A percentile compares a stretch with the other conserved stretches of the same genome.
Evolutionary conservation across 2,888 invertebrate genomes (phyloP).

Genomic region (Anthoptus insignis): DNA sequence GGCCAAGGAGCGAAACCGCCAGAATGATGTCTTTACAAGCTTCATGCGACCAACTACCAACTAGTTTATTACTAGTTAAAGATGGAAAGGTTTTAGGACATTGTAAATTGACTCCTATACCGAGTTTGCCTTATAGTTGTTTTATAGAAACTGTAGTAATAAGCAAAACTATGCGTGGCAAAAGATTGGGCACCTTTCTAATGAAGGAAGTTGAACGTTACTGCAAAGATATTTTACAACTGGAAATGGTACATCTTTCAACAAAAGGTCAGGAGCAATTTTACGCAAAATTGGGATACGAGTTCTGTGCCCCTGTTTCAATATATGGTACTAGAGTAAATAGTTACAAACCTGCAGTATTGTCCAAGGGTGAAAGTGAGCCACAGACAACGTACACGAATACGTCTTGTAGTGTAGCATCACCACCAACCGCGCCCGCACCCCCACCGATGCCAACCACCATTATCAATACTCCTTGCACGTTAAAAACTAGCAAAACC

Average conservation of each 20-base stretch:
- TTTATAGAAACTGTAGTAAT: constrained; percentile 95
- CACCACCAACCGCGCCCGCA: constrained; percentile 66
- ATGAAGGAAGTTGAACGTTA: constrained; percentile 93
- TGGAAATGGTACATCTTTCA: constrained; percentile 89
- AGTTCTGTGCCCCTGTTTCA: constrained; percentile 89
- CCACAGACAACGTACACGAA: constrained; percentile 61
- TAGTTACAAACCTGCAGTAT: constrained; percentile 7
- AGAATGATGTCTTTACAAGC: constrained; percentile 91
- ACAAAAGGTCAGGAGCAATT: constrained; percentile 92
- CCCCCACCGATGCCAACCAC: constrained; percentile 76
- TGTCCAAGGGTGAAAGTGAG: constrained; percentile 51
- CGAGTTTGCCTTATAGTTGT: constrained; percentile 90
- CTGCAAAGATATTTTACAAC: constrained; percentile 87
- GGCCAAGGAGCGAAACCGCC: constrained; percentile 94
- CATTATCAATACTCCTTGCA: constrained; percentile 53
- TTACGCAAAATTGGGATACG: constrained; percentile 92
- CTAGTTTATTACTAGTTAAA: constrained; percentile 90
- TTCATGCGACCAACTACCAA: constrained; percentile 91
- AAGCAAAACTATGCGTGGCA: constrained; percentile 89
- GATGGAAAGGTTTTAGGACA: constrained; percentile 90
- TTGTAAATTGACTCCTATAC: constrained; percentile 92
- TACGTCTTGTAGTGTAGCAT: constrained; percentile 42
- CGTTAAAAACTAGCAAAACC: constrained; percentile 68
- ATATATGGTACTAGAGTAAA: constrained; percentile 86
- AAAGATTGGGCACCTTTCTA: constrained; percentile 92